A percentile compares a stretch with the other conserved stretches of the same genome.
phyloP scores from a whole-genome alignment of 2,888 invertebrate species.

The Notocelia uddmanniana region DNA sequence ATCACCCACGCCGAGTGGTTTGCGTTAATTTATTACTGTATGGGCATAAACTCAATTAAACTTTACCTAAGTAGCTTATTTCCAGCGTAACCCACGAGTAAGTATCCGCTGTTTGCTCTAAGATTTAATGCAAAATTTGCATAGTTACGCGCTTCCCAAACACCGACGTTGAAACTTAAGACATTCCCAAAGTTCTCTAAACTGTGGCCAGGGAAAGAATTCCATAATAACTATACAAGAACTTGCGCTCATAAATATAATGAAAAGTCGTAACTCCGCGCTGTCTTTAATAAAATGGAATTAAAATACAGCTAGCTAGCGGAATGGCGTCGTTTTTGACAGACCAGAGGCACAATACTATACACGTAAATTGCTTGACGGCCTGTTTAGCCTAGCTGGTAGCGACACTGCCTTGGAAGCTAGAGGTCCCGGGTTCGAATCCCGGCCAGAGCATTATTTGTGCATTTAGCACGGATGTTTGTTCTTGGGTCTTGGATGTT shows the following conservation, averaged over 20 bases:
- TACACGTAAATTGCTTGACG: no score
- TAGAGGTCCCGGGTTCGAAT: no score
- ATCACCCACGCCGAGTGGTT: background rate
- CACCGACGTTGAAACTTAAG: constrained; percentile 27
- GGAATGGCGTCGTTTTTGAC: background rate
- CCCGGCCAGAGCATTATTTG: no score
- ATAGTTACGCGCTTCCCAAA: constrained; percentile 39
- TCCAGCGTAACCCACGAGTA: background rate
- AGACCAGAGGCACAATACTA: background rate
- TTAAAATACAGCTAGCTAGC: constrained; percentile 18
- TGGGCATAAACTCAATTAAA: constrained; percentile 20
- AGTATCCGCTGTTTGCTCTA: constrained; percentile 20
- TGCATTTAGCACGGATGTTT: no score
- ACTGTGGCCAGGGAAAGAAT: constrained; percentile 31
- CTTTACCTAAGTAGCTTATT: constrained; percentile 2
- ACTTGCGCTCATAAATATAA: constrained; percentile 42
- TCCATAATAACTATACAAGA: constrained; percentile 42
- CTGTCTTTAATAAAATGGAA: constrained; percentile 32
- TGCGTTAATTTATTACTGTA: constrained; percentile 1
- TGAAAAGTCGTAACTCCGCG: constrained; percentile 33
- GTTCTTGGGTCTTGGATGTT: no score
- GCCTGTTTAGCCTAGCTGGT: no score
- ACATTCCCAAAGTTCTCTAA: constrained; percentile 16
- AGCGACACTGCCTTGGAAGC: no score
- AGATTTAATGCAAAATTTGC: constrained; percentile 36